Evolutionary conservation across 1,140 invertebrate genomes (phyloP).

Genomic region (Conus ventricosus): DNA sequence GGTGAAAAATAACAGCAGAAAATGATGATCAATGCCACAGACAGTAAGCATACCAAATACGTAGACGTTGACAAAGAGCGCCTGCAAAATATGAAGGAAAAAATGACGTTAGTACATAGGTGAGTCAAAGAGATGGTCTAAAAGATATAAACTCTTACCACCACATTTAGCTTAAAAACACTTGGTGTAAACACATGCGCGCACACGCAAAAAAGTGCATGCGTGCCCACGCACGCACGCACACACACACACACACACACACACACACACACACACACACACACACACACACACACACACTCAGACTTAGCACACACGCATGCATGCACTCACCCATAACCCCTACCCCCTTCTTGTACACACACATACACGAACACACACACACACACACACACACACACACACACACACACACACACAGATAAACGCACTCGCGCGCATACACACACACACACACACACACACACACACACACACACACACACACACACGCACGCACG

Average conservation of each 20-base stretch:
- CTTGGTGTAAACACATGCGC: no score
- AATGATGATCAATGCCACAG: no score
- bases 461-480: conserved; percentile 29
- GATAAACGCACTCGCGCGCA: not conserved
- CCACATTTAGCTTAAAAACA: no score
- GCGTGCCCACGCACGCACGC: not conserved
- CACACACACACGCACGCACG: conserved; percentile 19
- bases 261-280: not conserved
- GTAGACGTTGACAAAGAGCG: no score
- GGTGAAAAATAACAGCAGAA: no score
- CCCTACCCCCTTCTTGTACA: not conserved
- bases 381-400: not conserved
- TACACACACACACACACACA: conserved; percentile 28
- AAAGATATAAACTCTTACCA: no score
- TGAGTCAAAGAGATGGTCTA: no score
- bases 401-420: not conserved
- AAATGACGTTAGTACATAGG: no score
- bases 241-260: not conserved
- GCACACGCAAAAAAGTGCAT: no score
- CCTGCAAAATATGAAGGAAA: no score
- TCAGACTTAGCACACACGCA: not conserved
- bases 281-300: not conserved
- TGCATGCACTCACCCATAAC: no score
- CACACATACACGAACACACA: not conserved
- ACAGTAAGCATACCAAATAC: no score